Evolutionary conservation across 2,113 vertebrate genomes (phyloP), one percentile per base, ranked within the genome.

Genomic region (Lepisosteus oculatus): DNA sequence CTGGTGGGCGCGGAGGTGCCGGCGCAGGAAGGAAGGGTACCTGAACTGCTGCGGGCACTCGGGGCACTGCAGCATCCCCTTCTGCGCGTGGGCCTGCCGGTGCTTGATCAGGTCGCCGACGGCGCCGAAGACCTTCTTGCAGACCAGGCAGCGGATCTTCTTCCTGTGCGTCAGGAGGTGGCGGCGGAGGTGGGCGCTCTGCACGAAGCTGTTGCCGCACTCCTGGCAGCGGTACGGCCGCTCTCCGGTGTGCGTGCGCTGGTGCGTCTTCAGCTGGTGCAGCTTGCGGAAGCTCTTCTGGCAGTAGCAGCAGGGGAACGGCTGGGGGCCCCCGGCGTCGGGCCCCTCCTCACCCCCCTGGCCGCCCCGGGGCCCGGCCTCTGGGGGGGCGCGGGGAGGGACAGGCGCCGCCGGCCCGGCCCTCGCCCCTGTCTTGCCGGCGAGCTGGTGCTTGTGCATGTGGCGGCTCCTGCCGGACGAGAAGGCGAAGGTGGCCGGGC

Each of bases 121-220:
- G 43, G 77, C 85, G 56, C 84, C 81, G 57, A 91, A 59, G 70
- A 89, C 77, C 77, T 88, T 86, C 74, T 67, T 82, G 74, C 92
- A 93, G 64, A 89, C 84, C n/a, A 85, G 88, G 76, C 92, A 93
- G 71, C 89, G 87, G 78, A 90, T 82, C 72, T 73, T 9, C 69
- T 68, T 90, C 73, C 84, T 83, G 61, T 93, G 91, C 44, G 84
- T 73, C 14, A 69, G 79, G 81, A 85, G 87, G 74, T 93, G 90
- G 74, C 3, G 11, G 81, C 63, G 14, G n/a, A 92, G 77, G 78
- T 88, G 64, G 5, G 70, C 7, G 61, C 3, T 79, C 69, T 73
- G 85, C 55, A 81, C 81, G 75, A 91, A 93, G 51, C 61, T 55
- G 70, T 87, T 87, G 12, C 85, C 83, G 81, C 92, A 93, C 55